Evolutionary conservation across 2,888 invertebrate genomes (phyloP), one percentile per base, ranked within the genome.

Genomic region (Meandrusa payeni): DNA sequence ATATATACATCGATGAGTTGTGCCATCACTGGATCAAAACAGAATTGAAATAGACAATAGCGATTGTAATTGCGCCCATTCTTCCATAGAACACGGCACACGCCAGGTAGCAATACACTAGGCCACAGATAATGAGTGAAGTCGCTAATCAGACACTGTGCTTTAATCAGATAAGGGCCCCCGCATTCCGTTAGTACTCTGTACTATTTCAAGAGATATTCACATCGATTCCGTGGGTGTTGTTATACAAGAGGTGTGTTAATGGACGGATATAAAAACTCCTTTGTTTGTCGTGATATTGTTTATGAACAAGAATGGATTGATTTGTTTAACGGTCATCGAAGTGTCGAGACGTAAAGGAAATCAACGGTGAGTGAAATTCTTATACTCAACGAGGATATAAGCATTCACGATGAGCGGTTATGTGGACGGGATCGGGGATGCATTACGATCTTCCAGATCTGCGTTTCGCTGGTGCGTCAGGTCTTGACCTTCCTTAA

Each of bases 121-220:
- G n/a, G 24, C 20, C 17, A 26, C 12, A 42, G 43, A 43, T 43
- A 43, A 31, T 43, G 20, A 23, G 29, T 19, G 29, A 19, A 27
- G 23, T 12, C 24, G 19, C 24, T 43, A 43, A 43, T 43, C 43
- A 43, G 29, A 42, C 36, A 24, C 7, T 5, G 36, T 36, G 37
- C 26, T 32, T 11, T 43, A 43, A 43, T 43, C 43, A 37, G 43
- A 43, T 43, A 43, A 43, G 31, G 11, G n/a, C 5, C 13, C 5
- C 36, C 37, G 32, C 43, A 43, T 43, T 43, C 43, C 37, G 31
- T 31, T 19, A 43, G 37, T 37, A 32, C 37, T 24, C 19, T 31
- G 5, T 36, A 24, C 19, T 37, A 38, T 37, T 37, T 13, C 26
- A 9, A 13, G 12, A 26, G 17, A n/a, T 23, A 37, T 6, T 36